These are phyloP conservation scores for Microctonus aethiopoides DNA, from an alignment of 2,888 invertebrate genomes.

Conservation along the genomic window DNA sequence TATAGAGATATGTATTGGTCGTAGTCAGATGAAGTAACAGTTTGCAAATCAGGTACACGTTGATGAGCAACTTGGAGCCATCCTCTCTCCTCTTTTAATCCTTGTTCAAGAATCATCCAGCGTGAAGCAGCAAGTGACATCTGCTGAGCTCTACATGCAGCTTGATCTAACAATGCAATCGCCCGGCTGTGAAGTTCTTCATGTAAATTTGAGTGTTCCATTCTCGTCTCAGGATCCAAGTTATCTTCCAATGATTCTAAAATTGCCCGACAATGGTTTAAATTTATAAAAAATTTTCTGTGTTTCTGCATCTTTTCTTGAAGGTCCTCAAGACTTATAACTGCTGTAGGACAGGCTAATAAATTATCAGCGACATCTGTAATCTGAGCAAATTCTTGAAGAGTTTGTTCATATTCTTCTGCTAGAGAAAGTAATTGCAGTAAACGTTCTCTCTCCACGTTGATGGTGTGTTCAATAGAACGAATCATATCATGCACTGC, in stretches of 20 bases:
- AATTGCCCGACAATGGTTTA: constrained; percentile 88
- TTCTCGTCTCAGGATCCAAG: constrained; percentile 82
- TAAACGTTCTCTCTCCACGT: constrained; percentile 79
- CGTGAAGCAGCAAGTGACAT: constrained; percentile 87
- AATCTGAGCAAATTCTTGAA: constrained; percentile 87
- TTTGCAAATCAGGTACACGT: constrained; percentile 82
- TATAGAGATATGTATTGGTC: constrained; percentile 87
- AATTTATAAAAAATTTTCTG: constrained; percentile 87
- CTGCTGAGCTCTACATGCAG: constrained; percentile 83
- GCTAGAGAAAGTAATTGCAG: constrained; percentile 80
- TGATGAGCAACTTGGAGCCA: constrained; percentile 88
- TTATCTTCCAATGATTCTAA: constrained; percentile 87
- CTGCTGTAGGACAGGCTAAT: constrained; percentile 81
- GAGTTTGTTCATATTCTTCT: constrained; percentile 89
- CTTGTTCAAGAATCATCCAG: constrained; percentile 84
- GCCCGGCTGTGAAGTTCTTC: constrained; percentile 82
- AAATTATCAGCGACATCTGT: constrained; percentile 86
- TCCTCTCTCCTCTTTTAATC: constrained; percentile 83
- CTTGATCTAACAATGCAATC: constrained; percentile 81
- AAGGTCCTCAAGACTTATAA: constrained; percentile 81
- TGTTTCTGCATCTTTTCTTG: constrained; percentile 92
- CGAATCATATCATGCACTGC: constrained; percentile 75
- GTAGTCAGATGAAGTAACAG: constrained; percentile 85
- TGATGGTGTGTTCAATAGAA: constrained; percentile 77
- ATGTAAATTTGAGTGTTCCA: constrained; percentile 79